A percentile compares a stretch with the other conserved stretches of the same genome.
These are phyloP conservation scores for Ciona savignyi DNA, from an alignment of 23 tunicate species.

Conservation along the genomic window DNA sequence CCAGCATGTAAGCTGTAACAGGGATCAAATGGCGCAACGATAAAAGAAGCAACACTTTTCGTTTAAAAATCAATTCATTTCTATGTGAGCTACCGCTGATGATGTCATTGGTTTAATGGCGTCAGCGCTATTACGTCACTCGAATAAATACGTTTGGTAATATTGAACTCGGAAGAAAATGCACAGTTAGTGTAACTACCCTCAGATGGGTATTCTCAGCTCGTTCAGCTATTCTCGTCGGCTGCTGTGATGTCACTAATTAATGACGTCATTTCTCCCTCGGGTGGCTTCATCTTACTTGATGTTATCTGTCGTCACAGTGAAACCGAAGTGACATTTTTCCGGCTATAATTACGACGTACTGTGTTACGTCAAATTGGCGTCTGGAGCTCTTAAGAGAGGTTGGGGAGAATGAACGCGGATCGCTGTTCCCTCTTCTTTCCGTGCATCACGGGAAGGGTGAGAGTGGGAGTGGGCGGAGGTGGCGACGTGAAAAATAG, in stretches of 20 bases:
- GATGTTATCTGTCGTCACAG: background rate
- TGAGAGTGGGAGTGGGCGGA: slow-evolving; percentile 78
- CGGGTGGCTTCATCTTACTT: background rate
- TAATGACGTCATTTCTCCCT: background rate
- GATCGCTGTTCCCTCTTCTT: slow-evolving; percentile 19
- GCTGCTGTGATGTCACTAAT: background rate
- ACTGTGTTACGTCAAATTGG: background rate
- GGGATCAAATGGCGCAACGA: background rate
- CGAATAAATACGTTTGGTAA: background rate
- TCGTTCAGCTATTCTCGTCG: background rate
- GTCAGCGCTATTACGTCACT: background rate
- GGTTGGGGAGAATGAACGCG: slow-evolving; percentile 46
- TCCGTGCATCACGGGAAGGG: slow-evolving; percentile 36
- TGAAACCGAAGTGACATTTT: too few species aligned
- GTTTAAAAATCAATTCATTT: background rate
- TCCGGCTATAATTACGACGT: background rate
- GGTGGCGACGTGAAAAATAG: slow-evolving; percentile 88
- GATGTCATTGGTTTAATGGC: too few species aligned
- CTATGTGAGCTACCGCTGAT: background rate
- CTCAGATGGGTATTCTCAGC: background rate
- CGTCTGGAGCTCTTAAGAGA: background rate
- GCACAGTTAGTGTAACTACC: background rate
- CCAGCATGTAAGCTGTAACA: background rate
- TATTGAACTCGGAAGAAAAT: background rate
- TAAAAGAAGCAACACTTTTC: background rate